phyloP scores from a whole-genome alignment of 2,888 invertebrate genomes.

The Habroteleia sp. region DNA sequence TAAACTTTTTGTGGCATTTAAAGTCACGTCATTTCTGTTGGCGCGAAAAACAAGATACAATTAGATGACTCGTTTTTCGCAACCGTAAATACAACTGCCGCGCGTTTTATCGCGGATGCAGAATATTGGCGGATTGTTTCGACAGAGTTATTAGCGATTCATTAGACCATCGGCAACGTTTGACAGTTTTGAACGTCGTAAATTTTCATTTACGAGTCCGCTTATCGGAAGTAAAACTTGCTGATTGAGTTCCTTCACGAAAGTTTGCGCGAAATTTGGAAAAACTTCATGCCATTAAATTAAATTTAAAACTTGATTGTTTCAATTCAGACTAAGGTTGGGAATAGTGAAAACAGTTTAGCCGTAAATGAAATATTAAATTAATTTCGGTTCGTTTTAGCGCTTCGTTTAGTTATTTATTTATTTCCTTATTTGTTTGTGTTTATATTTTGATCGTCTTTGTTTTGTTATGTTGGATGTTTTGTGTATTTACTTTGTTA shows the following conservation, averaged over 20 bases:
- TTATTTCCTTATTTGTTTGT: too few species aligned
- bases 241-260: conserved; percentile 15
- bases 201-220: conserved; percentile 38
- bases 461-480: too few species aligned
- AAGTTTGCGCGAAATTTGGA: neutral
- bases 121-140: conserved; percentile 16
- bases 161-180: conserved; percentile 14
- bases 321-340: too few species aligned
- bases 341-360: too few species aligned
- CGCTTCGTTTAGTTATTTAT: too few species aligned
- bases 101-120: conserved; percentile 22
- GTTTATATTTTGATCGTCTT: too few species aligned
- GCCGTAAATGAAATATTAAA: too few species aligned
- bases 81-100: conserved; percentile 9
- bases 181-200: conserved; percentile 13
- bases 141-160: conserved; percentile 35
- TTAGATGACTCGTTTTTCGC: conserved; percentile 16
- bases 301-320: neutral
- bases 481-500: too few species aligned
- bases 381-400: too few species aligned
- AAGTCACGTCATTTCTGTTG: conserved; percentile 11
- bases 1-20: conserved; percentile 47
- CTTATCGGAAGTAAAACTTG: conserved; percentile 17
- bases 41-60: conserved; percentile 13
- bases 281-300: neutral